Evolutionary conservation across 2,888 invertebrate species (phyloP), one percentile per base, ranked within the genome.

Genomic region (Tridacna crocea): DNA sequence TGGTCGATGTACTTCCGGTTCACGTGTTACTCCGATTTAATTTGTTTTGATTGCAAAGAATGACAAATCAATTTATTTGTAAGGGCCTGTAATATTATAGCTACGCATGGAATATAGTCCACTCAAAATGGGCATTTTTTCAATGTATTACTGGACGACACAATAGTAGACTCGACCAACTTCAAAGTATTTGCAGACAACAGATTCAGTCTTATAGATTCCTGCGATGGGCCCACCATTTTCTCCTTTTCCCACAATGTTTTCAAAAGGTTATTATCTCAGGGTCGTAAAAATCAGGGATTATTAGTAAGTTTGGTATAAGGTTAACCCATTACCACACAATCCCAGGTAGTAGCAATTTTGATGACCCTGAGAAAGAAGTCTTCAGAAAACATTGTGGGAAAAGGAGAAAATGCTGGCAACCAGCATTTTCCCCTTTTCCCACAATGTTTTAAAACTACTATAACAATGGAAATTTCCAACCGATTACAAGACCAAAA

Each of bases 1-100:
- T 80, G 73, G 60, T 24, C 26, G 70, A 75, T 73, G 61, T 63
- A 87, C 83, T 90, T 91, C 90, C 90, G 90, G 87, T 88, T 27
- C 60, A 79, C 63, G 47, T 79, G 73, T 75, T 24, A 70, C 19
- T 27, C 47, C 46, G 22, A 46, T 46, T 46, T 12, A 68, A n/a
- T 55, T 19, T 55, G 55, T 55, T 55, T 55, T 55, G 6, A 55
- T 55, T 55, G 11, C 19, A 19, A 19, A 19, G 17, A 19, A 55
- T 55, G 10, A 19, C 55, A 55, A 55, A 55, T 55, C 55, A 55
- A 6, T 15, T 19, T 55, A 55, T 55, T 36, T 8, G 36, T 36
- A 2, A 36, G 36, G 36, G 3, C 36, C 36, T 4, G 36, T 36
- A 36, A 36, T 36, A 4, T 36, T 36, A 8, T 36, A 8, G 8